phyloP scores from a whole-genome alignment of 2,797 vertebrate species.

The Odontamblyopus rebecca region DNA sequence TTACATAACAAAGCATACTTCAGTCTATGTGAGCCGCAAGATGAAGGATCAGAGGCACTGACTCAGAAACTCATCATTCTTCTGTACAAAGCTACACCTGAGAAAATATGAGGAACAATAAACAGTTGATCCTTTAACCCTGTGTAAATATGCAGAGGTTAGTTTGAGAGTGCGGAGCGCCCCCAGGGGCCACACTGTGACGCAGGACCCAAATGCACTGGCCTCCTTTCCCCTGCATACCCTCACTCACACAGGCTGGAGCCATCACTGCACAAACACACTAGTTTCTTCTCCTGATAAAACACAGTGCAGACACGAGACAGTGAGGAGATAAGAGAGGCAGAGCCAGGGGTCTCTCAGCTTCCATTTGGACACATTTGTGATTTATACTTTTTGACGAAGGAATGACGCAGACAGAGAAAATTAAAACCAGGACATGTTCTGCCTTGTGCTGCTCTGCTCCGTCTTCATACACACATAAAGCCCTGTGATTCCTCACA shows the following conservation, averaged over 20 bases:
- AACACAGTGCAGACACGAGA: conserved; percentile 1
- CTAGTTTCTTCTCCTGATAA: conserved; percentile 15
- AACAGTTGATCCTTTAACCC: conserved; percentile 30
- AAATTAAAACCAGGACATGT: conserved; percentile 60
- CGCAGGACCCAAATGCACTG: conserved; percentile 55
- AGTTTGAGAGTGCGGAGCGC: conserved; percentile 47
- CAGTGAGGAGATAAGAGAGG: conserved; percentile 27
- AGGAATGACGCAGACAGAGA: conserved; percentile 54
- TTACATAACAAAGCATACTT: background rate
- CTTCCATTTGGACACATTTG: conserved; percentile 36
- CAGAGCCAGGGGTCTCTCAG: conserved; percentile 21
- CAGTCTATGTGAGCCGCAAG: background rate
- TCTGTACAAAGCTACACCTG: conserved; percentile 15
- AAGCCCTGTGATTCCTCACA: conserved; percentile 66
- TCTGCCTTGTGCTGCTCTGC: conserved; percentile 27
- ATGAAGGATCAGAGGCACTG: conserved; percentile 6
- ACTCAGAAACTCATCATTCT: conserved; percentile 12
- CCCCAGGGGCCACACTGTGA: conserved; percentile 58
- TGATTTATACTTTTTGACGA: conserved; percentile 63
- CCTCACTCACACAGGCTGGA: conserved; percentile 15
- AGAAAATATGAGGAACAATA: conserved; percentile 43
- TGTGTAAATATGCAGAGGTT: conserved; percentile 52
- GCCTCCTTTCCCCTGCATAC: conserved; percentile 31
- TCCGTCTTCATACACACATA: conserved; percentile 34
- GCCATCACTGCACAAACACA: conserved; percentile 8